phyloP scores from a whole-genome alignment of 1,140 invertebrate species.

The Drosophila albomicans region DNA sequence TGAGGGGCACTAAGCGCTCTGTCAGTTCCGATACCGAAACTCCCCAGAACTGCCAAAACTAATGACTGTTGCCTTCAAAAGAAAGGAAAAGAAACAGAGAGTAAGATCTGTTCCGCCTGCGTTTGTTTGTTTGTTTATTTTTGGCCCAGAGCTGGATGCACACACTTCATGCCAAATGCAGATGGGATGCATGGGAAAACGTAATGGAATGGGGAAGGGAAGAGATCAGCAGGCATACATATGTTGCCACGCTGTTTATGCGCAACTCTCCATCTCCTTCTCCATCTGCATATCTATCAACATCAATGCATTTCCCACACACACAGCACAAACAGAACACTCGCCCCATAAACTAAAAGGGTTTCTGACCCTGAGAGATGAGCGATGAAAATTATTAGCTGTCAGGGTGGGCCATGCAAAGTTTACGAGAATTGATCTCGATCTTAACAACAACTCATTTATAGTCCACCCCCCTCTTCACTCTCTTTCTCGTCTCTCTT shows the following conservation, averaged over 20 bases:
- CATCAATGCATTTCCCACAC: constrained; percentile 68
- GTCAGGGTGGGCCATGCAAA: constrained; percentile 38
- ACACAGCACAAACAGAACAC: neutral
- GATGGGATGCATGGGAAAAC: constrained; percentile 40
- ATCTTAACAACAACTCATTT: constrained; percentile 37
- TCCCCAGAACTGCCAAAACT: constrained; percentile 57
- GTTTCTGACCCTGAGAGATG: constrained; percentile 73
- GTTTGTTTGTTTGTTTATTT: constrained; percentile 74
- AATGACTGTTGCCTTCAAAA: constrained; percentile 76
- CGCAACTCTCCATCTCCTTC: constrained; percentile 41
- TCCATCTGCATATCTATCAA: constrained; percentile 58
- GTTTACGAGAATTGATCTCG: constrained; percentile 52
- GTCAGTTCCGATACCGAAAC: constrained; percentile 7
- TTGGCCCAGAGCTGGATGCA: constrained; percentile 42
- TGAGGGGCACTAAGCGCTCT: neutral
- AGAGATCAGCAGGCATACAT: constrained; percentile 25
- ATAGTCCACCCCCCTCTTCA: neutral
- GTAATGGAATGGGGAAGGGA: constrained; percentile 6
- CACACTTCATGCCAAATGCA: constrained; percentile 60
- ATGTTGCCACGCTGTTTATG: constrained; percentile 28
- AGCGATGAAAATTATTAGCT: constrained; percentile 31
- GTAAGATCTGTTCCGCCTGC: constrained; percentile 13
- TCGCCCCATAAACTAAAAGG: constrained; percentile 47
- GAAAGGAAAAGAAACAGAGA: constrained; percentile 18
- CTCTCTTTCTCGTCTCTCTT: neutral